Evolutionary conservation across 1,140 invertebrate genomes (phyloP).

Genomic region (Dendroctonus valens): DNA sequence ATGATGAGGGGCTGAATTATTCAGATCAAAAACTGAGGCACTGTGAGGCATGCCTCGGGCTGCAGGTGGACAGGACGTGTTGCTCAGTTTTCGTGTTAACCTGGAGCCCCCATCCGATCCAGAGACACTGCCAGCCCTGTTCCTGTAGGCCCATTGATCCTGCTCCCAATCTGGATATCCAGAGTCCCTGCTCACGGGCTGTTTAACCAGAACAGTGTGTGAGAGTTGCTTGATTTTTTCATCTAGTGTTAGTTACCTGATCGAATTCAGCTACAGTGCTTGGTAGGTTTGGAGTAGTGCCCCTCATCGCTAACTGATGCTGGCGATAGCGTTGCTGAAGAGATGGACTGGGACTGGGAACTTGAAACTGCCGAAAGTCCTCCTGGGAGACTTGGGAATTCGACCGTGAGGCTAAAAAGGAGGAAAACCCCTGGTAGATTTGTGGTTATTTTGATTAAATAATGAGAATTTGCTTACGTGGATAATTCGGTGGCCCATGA

Average conservation of each 20-base stretch:
- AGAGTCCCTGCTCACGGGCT: constrained; percentile 46
- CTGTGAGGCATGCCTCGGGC: constrained; percentile 44
- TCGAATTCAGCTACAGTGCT: constrained; percentile 42
- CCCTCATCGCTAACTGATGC: constrained; percentile 60
- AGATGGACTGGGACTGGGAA: constrained; percentile 48
- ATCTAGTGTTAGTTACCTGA: constrained; percentile 32
- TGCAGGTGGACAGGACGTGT: constrained; percentile 42
- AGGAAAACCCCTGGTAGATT: background rate
- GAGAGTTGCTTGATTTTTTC: background rate
- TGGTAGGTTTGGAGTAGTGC: constrained; percentile 47
- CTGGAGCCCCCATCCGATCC: constrained; percentile 43
- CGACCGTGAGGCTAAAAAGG: constrained; percentile 38
- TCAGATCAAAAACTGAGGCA: constrained; percentile 58
- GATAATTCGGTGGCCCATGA: constrained; percentile 27
- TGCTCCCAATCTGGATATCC: constrained; percentile 53
- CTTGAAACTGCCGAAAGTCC: constrained; percentile 33
- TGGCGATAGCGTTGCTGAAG: constrained; percentile 64
- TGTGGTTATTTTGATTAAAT: background rate
- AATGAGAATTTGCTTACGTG: constrained; percentile 31
- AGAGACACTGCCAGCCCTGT: constrained; percentile 56
- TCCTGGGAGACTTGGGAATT: constrained; percentile 35
- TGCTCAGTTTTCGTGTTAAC: constrained; percentile 44
- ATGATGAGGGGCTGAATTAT: constrained; percentile 46
- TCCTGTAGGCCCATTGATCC: constrained; percentile 45
- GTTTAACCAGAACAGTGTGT: background rate